Percentiles rank a stretch among this genome's conserved stretches.
These are phyloP conservation scores for Ormyrus pomaceus DNA, from an alignment of 2,888 invertebrate species.

Conservation along the genomic window DNA sequence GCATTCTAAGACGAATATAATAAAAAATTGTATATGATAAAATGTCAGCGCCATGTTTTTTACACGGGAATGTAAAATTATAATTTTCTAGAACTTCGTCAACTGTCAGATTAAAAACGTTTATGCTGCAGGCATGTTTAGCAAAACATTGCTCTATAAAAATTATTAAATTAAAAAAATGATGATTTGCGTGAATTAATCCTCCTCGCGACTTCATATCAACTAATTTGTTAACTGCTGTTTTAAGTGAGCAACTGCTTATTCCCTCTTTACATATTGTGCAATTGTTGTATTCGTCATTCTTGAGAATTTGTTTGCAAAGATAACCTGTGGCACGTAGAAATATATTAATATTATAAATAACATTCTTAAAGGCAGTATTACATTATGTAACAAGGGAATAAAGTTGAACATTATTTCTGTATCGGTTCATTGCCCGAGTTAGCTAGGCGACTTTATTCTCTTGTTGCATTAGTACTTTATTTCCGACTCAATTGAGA, in stretches of 20 bases:
- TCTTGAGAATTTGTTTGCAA: neutral
- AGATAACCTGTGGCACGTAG: neutral
- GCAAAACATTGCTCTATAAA: constrained; percentile 43
- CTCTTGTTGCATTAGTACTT: neutral
- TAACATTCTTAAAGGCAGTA: too few relatives aligned
- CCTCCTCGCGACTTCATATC: constrained; percentile 44
- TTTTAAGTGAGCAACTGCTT: neutral
- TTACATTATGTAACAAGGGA: too few relatives aligned
- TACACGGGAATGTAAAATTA: constrained; percentile 53
- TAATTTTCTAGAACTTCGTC: constrained; percentile 55
- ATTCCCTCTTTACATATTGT: neutral
- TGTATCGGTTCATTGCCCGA: neutral
- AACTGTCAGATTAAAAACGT: constrained; percentile 48
- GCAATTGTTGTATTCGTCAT: neutral
- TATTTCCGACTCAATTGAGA: neutral
- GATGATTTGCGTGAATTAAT: constrained; percentile 49
- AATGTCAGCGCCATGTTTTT: constrained; percentile 46
- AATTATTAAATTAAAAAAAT: constrained; percentile 43
- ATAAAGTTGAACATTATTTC: too few relatives aligned
- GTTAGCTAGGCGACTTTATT: neutral
- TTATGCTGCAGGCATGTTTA: constrained; percentile 19
- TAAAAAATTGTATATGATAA: constrained; percentile 52
- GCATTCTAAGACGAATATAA: constrained; percentile 10
- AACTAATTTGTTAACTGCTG: neutral
- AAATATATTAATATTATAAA: neutral